Evolutionary conservation across 53 echinoderm and acorn worm species (phyloP).

Genomic region (Paracentrotus lividus): DNA sequence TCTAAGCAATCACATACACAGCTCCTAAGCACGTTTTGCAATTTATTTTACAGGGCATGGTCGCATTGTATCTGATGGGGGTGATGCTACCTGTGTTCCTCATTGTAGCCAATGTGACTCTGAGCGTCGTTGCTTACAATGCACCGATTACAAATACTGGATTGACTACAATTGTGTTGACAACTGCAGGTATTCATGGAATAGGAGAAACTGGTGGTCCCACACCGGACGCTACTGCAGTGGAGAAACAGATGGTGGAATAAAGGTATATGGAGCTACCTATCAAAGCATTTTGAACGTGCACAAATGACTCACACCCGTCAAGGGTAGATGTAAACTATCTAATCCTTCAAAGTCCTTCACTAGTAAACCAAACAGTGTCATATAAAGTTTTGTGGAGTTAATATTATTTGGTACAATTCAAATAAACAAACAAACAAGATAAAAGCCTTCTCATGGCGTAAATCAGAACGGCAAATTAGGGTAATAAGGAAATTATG

Average conservation of each 20-base stretch:
- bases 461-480: too few species aligned
- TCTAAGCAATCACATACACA: too few species aligned
- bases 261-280: constrained; percentile 68
- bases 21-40: background rate
- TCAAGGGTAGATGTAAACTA: too few species aligned
- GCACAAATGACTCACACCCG: too few species aligned
- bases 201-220: constrained; percentile 22
- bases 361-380: too few species aligned
- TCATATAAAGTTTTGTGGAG: too few species aligned
- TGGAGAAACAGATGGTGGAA: constrained; percentile 69
- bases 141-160: constrained; percentile 79
- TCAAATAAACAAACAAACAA: too few species aligned
- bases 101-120: constrained; percentile 78
- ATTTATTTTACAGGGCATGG: constrained; percentile 80
- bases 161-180: constrained; percentile 84
- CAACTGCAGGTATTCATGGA: constrained; percentile 61
- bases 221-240: constrained; percentile 76
- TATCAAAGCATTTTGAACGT: too few species aligned
- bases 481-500: too few species aligned
- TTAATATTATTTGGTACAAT: too few species aligned
- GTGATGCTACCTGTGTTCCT: constrained; percentile 87
- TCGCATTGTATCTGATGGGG: constrained; percentile 78
- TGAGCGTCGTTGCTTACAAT: constrained; percentile 78
- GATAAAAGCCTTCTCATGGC: too few species aligned
- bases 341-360: too few species aligned